Evolutionary conservation across 2,888 invertebrate species (phyloP).

Genomic region (Drosophila dives): DNA sequence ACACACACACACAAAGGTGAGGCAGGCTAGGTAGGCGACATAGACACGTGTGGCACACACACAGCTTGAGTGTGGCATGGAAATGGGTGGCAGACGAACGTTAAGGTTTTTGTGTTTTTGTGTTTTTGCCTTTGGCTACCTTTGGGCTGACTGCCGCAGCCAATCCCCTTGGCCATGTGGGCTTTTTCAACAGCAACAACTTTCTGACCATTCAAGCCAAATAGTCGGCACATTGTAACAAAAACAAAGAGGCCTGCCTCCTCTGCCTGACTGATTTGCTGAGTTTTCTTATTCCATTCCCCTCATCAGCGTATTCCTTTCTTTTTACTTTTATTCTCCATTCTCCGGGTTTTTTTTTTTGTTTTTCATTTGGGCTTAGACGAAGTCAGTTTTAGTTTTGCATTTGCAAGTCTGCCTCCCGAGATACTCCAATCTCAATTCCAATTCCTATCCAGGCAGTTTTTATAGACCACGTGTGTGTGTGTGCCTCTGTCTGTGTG

Average conservation of each 20-base stretch:
- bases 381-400: slow-evolving; percentile 56
- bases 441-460: slow-evolving; percentile 24
- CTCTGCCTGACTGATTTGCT: slow-evolving; percentile 65
- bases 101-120: slow-evolving; percentile 45
- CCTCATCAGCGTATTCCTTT: slow-evolving; percentile 41
- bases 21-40: slow-evolving; percentile 25
- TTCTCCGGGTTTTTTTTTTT: not conserved
- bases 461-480: slow-evolving; percentile 49
- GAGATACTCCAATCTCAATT: slow-evolving; percentile 10
- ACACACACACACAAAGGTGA: slow-evolving; percentile 29
- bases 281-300: slow-evolving; percentile 56
- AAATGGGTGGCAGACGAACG: slow-evolving; percentile 34
- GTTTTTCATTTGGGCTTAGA: slow-evolving; percentile 28
- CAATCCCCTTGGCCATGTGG: slow-evolving; percentile 47
- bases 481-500: too few relatives aligned
- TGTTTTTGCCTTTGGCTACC: slow-evolving; percentile 28
- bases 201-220: slow-evolving; percentile 75
- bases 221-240: slow-evolving; percentile 67
- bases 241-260: slow-evolving; percentile 66
- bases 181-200: slow-evolving; percentile 56
- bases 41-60: slow-evolving; percentile 32
- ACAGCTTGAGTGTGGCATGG: not conserved
- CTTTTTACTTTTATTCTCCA: slow-evolving; percentile 10
- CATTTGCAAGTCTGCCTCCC: slow-evolving; percentile 54
- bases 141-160: slow-evolving; percentile 15